Base-by-base conservation (phyloP, 1,140 invertebrate species). In the Druon quercuslanigerum region DNA sequence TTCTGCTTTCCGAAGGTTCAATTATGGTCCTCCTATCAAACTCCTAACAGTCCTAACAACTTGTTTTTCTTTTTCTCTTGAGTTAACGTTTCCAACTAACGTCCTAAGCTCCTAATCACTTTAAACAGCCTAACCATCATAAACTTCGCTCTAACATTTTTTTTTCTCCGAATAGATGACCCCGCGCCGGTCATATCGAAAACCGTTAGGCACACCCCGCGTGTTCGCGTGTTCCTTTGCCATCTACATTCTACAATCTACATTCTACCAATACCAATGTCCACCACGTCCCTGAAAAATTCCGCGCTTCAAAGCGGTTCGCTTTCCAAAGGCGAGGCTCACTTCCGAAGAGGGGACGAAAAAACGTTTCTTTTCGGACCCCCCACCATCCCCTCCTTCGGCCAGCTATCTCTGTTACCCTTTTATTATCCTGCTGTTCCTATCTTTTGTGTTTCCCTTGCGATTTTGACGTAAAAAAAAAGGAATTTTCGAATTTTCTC, bases 181-280 rank as follows among this genome's bases (percentile, higher is more conserved):
- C 25, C 40, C 60, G 60, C 40, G 60, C 60, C 60, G 60, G 60
- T 66, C 60, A 66, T 66, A 66, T 66, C 33, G 60, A 66, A 66
- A 66, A 66, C 60, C 60, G 60, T 66, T 66, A 66, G 60, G 33
- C 60, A 66, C 60, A 66, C 60, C 60, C 60, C 60, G 60, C 60
- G 60, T 66, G 60, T 66, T 46, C 40, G 7, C 40, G 33, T 33
- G 25, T 66, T 6, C 60, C 40, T 66, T 66, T 7, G 54, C 25
- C 57, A 33, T 46, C 33, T 20, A 66, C 54, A 56, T 56, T 19
- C 20, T 19, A 11, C n/a, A 19, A 56, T 56, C 17, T 19, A 56
- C 57, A 66, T 66, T 66, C 57, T 66, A 66, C 57, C 25, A 66
- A 66, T 66, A 66, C 57, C 20, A 33, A 66, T 33, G 60, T 40